Conservation (phyloP, 2,888 invertebrate species). For the Frankliniella intonsa region DNA sequence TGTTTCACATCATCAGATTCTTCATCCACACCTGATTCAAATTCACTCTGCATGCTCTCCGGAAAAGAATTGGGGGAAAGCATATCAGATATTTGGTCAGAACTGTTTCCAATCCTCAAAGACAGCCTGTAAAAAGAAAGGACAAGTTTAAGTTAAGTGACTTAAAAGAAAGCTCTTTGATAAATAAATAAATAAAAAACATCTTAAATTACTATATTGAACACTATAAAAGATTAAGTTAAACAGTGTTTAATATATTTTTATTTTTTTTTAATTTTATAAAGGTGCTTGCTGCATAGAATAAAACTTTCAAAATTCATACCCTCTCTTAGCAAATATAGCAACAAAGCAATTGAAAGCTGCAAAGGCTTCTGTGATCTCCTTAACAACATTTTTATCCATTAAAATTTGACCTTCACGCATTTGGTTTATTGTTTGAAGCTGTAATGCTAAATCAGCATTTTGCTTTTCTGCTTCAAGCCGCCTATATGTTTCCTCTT, state of each 20-base stretch:
- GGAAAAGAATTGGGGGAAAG: neutral
- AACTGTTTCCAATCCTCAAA: neutral
- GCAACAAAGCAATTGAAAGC: neutral
- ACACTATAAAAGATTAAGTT: too few relatives aligned
- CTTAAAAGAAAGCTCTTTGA: neutral
- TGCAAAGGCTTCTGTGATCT: slow-evolving; percentile 1
- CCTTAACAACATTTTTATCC: slow-evolving; percentile 2
- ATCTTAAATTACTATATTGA: neutral
- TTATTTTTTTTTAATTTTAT: too few relatives aligned
- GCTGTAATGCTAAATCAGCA: neutral
- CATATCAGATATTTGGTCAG: neutral
- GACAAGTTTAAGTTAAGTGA: neutral
- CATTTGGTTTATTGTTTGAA: neutral
- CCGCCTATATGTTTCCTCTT: neutral
- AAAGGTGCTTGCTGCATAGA: neutral
- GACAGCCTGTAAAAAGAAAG: neutral
- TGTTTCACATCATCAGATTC: neutral
- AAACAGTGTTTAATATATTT: neutral
- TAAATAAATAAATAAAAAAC: neutral
- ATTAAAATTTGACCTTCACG: neutral
- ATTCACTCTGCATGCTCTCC: neutral
- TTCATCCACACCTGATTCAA: neutral
- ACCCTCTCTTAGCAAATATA: slow-evolving; percentile 1
- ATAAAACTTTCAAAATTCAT: neutral
- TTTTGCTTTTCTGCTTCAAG: slow-evolving; percentile 6